Percentiles rank a stretch among this genome's conserved stretches.
These are phyloP conservation scores for Monopis laevigella DNA, from an alignment of 2,888 invertebrate genomes.

Conservation along the genomic window DNA sequence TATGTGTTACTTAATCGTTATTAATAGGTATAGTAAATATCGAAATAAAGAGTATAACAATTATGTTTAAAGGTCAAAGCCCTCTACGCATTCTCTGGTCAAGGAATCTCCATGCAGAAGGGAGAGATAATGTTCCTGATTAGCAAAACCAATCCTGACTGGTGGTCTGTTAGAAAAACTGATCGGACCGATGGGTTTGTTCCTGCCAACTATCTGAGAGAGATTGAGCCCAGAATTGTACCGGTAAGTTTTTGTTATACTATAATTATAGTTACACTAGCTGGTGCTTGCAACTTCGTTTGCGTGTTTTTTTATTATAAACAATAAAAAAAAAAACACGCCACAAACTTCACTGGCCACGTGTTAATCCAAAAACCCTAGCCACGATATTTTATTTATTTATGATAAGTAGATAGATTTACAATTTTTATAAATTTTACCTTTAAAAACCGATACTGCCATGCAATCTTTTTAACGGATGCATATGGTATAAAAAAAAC, in stretches of 20 bases:
- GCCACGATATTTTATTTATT: too few relatives aligned
- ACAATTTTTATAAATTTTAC: too few relatives aligned
- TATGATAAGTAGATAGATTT: too few relatives aligned
- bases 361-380: too few relatives aligned
- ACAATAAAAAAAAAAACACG: background rate
- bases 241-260: slow-evolving; percentile 39
- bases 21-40: too few relatives aligned
- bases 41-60: too few relatives aligned
- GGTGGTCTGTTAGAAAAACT: slow-evolving; percentile 98
- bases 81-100: slow-evolving; percentile 90
- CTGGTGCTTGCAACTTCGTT: background rate
- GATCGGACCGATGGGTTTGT: slow-evolving; percentile 96
- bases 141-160: slow-evolving; percentile 95
- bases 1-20: too few relatives aligned
- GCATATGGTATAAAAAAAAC: too few relatives aligned
- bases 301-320: background rate
- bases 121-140: slow-evolving; percentile 93
- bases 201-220: slow-evolving; percentile 95
- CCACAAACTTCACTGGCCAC: too few relatives aligned
- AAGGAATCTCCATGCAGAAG: slow-evolving; percentile 91
- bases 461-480: too few relatives aligned
- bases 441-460: too few relatives aligned
- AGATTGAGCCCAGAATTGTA: slow-evolving; percentile 88
- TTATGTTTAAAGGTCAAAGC: slow-evolving; percentile 69
- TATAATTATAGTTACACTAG: background rate